Evolutionary conservation across 1,140 invertebrate species (phyloP), one percentile per base, ranked within the genome.

Genomic region (Holotrichia oblita): DNA sequence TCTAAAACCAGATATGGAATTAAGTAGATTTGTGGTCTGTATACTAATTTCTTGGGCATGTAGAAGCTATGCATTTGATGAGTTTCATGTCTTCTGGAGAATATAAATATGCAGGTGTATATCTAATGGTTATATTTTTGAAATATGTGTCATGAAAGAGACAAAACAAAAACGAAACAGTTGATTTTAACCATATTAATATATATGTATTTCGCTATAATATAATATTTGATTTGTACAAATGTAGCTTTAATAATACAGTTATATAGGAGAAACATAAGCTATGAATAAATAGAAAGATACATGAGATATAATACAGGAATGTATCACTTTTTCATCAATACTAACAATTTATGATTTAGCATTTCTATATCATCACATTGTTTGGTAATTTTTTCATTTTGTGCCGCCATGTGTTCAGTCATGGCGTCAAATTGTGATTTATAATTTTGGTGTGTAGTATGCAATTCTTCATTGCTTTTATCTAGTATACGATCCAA

Each of bases 351-450:
- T 78, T 78, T 85, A 80, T 85, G 85, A 78, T 83, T 82, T 77
- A 87, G 76, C 61, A 83, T 75, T 80, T 92, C 90, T 82, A 94
- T 92, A 85, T 94, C 91, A 87, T 96, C 94, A 81, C 93, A 93
- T 85, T 96, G 94, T 76, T 88, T 86, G 42, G 95, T 91, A 27
- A 98, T 89, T 87, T 96, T 96, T 81, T 97, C 96, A 87, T 97
- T 98, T 88, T 98, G 93, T 79, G 93, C 93, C 17, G 96, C 96
- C 81, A 98, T 90, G 89, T 98, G 96, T 87, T 98, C 96, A 77
- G 95, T 96, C 89, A 98, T 93, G 55, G 95, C 94, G 80, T 93
- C 94, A 64, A 98, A 90, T 87, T 98, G 96, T 76, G 92, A 89
- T 87, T 97, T 95, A 85, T 98, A 98, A 87, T 95, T 97, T 79